phyloP scores from a whole-genome alignment of 1,140 invertebrate genomes.

The Oncopodura yosiiana region DNA sequence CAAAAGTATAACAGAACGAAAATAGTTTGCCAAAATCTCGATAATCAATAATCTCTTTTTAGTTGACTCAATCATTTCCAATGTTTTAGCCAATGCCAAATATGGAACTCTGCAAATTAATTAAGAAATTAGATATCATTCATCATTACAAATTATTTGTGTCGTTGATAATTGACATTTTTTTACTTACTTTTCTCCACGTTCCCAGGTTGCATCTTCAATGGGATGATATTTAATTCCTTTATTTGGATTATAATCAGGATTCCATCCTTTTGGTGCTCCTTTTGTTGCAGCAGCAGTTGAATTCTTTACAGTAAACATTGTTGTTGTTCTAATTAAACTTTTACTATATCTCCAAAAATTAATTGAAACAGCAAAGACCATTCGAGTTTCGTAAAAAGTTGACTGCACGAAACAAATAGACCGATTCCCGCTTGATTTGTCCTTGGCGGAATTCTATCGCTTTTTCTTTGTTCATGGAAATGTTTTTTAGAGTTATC shows the following conservation, averaged over 20 bases:
- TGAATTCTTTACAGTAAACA: too few species aligned
- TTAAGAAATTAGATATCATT: slow-evolving; percentile 13
- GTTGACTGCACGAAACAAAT: too few species aligned
- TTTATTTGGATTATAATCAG: slow-evolving; percentile 64
- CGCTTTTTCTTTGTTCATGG: too few species aligned
- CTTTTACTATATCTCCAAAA: too few species aligned
- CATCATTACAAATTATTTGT: slow-evolving; percentile 7
- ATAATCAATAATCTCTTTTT: slow-evolving; percentile 86
- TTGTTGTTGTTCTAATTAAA: too few species aligned
- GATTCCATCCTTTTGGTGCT: slow-evolving; percentile 35
- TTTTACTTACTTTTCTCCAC: slow-evolving; percentile 55
- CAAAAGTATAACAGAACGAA: slow-evolving; percentile 80
- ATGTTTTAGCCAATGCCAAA: slow-evolving; percentile 76
- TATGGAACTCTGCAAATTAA: slow-evolving; percentile 70
- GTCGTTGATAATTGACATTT: slow-evolving; percentile 1
- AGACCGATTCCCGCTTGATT: too few species aligned
- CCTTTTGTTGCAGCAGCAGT: background rate
- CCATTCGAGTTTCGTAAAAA: too few species aligned
- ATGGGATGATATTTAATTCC: slow-evolving; percentile 74
- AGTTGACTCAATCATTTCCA: slow-evolving; percentile 82
- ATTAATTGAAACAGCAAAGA: too few species aligned
- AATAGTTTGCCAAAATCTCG: slow-evolving; percentile 87
- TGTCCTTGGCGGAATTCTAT: too few species aligned
- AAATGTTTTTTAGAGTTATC: too few species aligned
- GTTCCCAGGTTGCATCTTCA: slow-evolving; percentile 77